Evolutionary conservation across 2,113 vertebrate genomes (phyloP).

Genomic region (Vicugna pacos): DNA sequence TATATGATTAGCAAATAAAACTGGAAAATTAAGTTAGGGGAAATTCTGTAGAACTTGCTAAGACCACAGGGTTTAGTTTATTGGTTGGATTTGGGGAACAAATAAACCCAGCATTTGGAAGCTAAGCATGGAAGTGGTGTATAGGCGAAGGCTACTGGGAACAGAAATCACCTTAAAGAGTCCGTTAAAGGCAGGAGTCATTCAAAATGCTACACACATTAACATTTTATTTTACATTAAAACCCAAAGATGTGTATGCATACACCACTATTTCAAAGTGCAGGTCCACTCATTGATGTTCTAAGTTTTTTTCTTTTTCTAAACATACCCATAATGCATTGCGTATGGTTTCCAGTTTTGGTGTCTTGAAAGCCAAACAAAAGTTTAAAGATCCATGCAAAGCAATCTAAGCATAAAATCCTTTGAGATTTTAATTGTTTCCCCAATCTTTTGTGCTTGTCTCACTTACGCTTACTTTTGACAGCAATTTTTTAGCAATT

Average conservation of each 20-base stretch:
- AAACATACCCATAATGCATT: background rate
- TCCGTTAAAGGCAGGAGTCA: background rate
- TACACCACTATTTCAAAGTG: background rate
- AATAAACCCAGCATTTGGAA: background rate
- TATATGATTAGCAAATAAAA: conserved; percentile 25
- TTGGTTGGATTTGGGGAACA: background rate
- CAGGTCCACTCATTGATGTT: background rate
- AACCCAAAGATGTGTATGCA: background rate
- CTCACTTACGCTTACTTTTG: background rate
- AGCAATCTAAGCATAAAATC: background rate
- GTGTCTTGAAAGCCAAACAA: conserved; percentile 10
- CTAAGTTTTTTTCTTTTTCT: background rate
- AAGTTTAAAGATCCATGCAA: background rate
- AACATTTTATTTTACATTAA: conserved; percentile 24
- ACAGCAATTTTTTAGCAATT: background rate
- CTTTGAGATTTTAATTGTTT: background rate
- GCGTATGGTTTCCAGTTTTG: background rate
- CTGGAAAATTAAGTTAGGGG: background rate
- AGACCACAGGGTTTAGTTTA: background rate
- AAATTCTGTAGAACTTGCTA: background rate
- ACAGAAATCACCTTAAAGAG: background rate
- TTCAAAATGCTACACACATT: background rate
- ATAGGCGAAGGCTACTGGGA: background rate
- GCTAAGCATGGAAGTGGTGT: background rate
- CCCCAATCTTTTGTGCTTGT: background rate